Percentiles rank a stretch among this genome's conserved stretches.
Conservation (phyloP, 2,888 invertebrate species). For the Silvanus unidentatus region DNA sequence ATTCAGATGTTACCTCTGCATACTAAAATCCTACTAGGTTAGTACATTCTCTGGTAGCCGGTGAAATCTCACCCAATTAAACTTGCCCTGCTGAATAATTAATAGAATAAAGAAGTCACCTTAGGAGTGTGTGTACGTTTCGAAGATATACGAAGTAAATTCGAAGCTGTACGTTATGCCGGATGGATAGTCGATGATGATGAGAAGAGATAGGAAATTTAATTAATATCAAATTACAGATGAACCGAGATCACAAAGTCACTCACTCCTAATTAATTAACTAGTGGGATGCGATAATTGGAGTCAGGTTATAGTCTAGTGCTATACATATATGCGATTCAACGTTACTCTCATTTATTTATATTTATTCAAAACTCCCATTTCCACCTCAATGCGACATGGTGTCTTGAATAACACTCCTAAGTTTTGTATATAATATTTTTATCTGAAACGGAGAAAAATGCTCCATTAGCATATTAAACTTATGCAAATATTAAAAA, state of each 20-base stretch:
- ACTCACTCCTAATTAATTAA: conserved; percentile 21
- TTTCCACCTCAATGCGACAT: too few relatives aligned
- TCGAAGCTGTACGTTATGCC: background rate
- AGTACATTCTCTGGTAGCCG: background rate
- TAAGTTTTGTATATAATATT: too few relatives aligned
- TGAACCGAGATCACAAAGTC: conserved; percentile 20
- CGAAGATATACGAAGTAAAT: too few relatives aligned
- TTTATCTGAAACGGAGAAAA: too few relatives aligned
- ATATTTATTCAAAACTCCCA: too few relatives aligned
- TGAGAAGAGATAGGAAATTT: conserved; percentile 11
- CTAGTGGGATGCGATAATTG: conserved; percentile 19
- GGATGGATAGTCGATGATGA: conserved; percentile 1
- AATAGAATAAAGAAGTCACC: conserved; percentile 1
- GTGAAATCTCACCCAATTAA: background rate
- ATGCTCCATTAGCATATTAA: too few relatives aligned
- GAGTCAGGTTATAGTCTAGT: background rate
- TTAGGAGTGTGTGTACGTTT: background rate
- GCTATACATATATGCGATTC: too few relatives aligned
- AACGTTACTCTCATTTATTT: too few relatives aligned
- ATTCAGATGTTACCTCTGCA: background rate
- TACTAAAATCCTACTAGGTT: background rate
- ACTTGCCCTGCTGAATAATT: background rate
- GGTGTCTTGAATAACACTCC: too few relatives aligned
- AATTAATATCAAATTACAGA: conserved; percentile 24
- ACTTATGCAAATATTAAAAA: too few relatives aligned